These are phyloP conservation scores for Taurulus bubalis DNA, from an alignment of 2,113 vertebrate species.

Conservation along the genomic window DNA sequence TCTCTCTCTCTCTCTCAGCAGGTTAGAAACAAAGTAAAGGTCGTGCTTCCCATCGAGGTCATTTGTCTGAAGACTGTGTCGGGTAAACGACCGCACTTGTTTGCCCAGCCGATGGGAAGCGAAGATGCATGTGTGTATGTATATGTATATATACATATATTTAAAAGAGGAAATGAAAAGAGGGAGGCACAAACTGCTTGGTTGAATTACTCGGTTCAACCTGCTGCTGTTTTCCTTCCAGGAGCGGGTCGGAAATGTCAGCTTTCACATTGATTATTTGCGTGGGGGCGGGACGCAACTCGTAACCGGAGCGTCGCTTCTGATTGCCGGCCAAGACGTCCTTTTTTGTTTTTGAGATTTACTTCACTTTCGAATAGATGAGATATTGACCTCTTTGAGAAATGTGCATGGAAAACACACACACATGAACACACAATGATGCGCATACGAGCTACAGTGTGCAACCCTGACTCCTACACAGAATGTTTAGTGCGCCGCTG, in stretches of 20 bases:
- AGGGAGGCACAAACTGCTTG: conserved; percentile 6
- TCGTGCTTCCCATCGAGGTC: conserved; percentile 25
- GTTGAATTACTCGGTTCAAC: conserved; percentile 21
- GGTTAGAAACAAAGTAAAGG: conserved; percentile 7
- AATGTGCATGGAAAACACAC: too few species aligned
- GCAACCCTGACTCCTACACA: background rate
- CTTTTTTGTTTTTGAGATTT: background rate
- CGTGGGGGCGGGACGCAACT: conserved; percentile 27
- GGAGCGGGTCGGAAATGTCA: conserved; percentile 46
- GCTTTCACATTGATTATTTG: conserved; percentile 40
- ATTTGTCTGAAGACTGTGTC: conserved; percentile 1
- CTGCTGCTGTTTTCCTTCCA: conserved; percentile 20
- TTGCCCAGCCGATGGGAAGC: conserved; percentile 35
- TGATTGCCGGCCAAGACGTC: background rate
- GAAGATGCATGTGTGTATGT: too few species aligned
- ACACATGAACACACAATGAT: background rate
- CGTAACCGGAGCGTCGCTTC: background rate
- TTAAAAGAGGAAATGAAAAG: conserved; percentile 2
- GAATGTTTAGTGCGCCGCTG: background rate
- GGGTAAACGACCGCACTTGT: conserved; percentile 50
- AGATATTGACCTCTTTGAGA: conserved; percentile 5
- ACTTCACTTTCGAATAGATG: background rate
- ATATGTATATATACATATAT: too few species aligned
- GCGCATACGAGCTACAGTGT: background rate
- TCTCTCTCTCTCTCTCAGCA: background rate